Evolutionary conservation across 1,140 invertebrate genomes (phyloP).

Genomic region (Heliconius eleuchia): DNA sequence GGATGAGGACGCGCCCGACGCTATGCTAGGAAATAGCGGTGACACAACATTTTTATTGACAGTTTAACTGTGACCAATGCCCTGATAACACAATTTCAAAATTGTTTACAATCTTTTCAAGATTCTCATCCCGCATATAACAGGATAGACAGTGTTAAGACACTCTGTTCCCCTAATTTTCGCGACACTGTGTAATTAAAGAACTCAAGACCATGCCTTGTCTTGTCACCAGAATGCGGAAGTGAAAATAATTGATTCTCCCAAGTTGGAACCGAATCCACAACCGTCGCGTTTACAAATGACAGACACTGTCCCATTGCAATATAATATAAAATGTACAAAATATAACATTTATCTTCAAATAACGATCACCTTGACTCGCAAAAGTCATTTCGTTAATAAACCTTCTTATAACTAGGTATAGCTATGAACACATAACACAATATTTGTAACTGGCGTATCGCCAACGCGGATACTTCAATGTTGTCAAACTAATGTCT

Average conservation of each 20-base stretch:
- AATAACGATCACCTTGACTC: constrained; percentile 7
- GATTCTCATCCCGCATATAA: too few relatives aligned
- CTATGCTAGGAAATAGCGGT: neutral
- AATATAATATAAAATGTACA: too few relatives aligned
- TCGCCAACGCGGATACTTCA: constrained; percentile 13
- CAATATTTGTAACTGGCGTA: neutral
- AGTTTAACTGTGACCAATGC: too few relatives aligned
- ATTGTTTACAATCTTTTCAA: neutral
- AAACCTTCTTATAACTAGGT: neutral
- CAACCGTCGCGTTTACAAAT: neutral
- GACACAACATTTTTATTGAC: too few relatives aligned
- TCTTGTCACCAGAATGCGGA: too few relatives aligned
- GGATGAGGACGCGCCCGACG: neutral
- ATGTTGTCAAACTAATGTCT: constrained; percentile 27
- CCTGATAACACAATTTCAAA: neutral
- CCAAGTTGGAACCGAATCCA: too few relatives aligned
- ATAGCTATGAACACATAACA: neutral
- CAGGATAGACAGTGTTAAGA: too few relatives aligned
- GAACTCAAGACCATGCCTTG: too few relatives aligned
- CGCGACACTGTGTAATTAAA: too few relatives aligned
- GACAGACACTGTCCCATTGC: neutral
- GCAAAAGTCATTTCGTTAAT: neutral
- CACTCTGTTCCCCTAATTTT: too few relatives aligned
- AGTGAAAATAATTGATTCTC: too few relatives aligned
- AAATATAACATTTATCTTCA: neutral